A percentile compares a stretch with the other conserved stretches of the same genome.
Conservation (phyloP, 2,888 invertebrate genomes). For the Drosophila anceps region DNA sequence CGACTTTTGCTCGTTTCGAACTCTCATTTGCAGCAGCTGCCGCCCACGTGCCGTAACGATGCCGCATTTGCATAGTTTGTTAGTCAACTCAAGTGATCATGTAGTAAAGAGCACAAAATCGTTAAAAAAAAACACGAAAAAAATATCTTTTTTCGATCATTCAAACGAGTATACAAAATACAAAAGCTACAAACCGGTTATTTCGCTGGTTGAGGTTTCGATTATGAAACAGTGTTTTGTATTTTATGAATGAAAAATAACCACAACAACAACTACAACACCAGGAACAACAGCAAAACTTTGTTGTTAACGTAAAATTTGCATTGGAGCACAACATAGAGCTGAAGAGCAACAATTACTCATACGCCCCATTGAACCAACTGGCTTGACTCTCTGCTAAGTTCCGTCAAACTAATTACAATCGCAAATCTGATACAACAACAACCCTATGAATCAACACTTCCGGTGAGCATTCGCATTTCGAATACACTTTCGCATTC, state of each 20-base stretch:
- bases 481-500: slow-evolving; percentile 12
- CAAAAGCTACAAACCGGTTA: slow-evolving; percentile 51
- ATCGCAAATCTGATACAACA: slow-evolving; percentile 35
- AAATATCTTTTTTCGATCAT: slow-evolving; percentile 64
- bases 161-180: slow-evolving; percentile 49
- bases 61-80: slow-evolving; percentile 75
- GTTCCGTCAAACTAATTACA: slow-evolving; percentile 60
- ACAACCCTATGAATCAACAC: slow-evolving; percentile 49
- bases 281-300: slow-evolving; percentile 10
- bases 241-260: slow-evolving; percentile 67
- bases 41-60: slow-evolving; percentile 64
- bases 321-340: slow-evolving; percentile 38
- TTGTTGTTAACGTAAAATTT: slow-evolving; percentile 51
- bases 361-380: slow-evolving; percentile 56
- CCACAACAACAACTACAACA: slow-evolving; percentile 17
- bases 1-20: slow-evolving; percentile 37
- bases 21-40: slow-evolving; percentile 48
- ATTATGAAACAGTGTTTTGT: slow-evolving; percentile 65
- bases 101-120: slow-evolving; percentile 73
- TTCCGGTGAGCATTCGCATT: slow-evolving; percentile 38
- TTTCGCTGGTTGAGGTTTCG: slow-evolving; percentile 44
- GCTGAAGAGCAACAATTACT: slow-evolving; percentile 54
- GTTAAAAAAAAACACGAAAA: slow-evolving; percentile 64
- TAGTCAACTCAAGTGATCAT: slow-evolving; percentile 68
- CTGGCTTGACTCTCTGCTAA: slow-evolving; percentile 6